Evolutionary conservation across 2,797 vertebrate genomes (phyloP), one percentile per base, ranked within the genome.

Genomic region (Galaxias olidus): DNA sequence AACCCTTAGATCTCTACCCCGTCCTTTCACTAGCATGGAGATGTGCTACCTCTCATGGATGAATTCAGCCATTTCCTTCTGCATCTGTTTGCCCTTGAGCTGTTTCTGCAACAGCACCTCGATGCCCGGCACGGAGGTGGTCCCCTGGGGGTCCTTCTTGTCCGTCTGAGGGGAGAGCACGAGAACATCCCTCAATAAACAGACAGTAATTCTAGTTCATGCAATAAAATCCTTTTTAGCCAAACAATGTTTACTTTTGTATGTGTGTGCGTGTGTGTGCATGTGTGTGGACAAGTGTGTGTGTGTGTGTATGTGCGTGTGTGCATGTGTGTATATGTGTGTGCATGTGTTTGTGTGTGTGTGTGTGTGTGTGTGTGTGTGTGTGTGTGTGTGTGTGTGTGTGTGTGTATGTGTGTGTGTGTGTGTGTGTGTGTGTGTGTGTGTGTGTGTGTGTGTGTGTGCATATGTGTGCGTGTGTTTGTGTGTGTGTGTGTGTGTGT

Each of bases 31-130:
- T 6, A 30, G 6, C 3, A 30, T 41, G 65, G 52, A 43, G 18
- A 30, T 52, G 54, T 10, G 53, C 90, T 89, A 98, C 97, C 97
- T 96, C 88, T 98, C 96, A 20, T 96, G 92, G 86, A 98, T 84
- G 41, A 98, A 99, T 82, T 98, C 97, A 0, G 97, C 93, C 97
- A 99, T 99, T 84, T 99, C 97, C 54, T 98, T 98, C 87, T 98
- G 96, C 95, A 97, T 96, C 84, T 97, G 96, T 74, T 98, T 98
- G 75, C 97, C 96, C 85, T 98, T 99, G 72, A 99, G 90, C 74
- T 98, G 97, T 80, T 99, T 98, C 83, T 98, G 96, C 40, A 99
- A 93, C 47, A 98, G 95, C 44, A 98, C 94, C 85, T 98, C 97
- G 72, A 99, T 97, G 19, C 97, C 97, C 0, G 95, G 89, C 77